Base-by-base conservation (phyloP, 1,140 invertebrate species). In the Berghia stephanieae region DNA sequence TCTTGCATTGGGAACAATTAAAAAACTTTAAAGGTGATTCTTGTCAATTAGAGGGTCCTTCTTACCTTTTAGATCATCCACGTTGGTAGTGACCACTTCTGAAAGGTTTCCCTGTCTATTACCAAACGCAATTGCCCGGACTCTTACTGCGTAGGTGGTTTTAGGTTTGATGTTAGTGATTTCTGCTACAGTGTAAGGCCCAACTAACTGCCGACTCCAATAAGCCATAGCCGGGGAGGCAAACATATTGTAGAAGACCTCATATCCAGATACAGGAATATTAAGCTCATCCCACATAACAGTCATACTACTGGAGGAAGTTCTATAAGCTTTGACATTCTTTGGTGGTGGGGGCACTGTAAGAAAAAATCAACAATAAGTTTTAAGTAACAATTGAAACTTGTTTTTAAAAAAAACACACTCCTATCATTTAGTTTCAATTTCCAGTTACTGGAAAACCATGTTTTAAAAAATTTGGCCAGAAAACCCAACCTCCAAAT, bases 271-370 rank as follows among this genome's bases (percentile, higher is more conserved):
- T 86, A 96, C 88, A 2, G 86, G 81, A 78, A 87, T 79, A 77
- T 85, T 80, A 93, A 78, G 93, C 93, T 94, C 92, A 86, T 98
- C 95, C 97, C 97, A 98, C 94, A 96, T 98, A 1, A 98, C 91
- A 90, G 97, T 95, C 0, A 97, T 97, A 0, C 96, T 96, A 16
- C 97, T 95, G 0, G 95, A 75, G 24, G 83, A 84, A 3, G 83
- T 84, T 3, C 87, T 82, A 1, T 77, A 77, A 6, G 84, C 96
- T 88, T 95, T 93, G 0, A 99, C 94, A 66, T 94, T 93, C 92
- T 96, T 95, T 0, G 97, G 97, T 93, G 85, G 80, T 93, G 92
- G 77, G 93, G 95, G 86, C 79, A 97, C 86, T 87, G 82, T 43
- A 83, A 80, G 40, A 72, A n/a, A n/a, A n/a, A n/a, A n/a, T n/a